A percentile compares a stretch with the other conserved stretches of the same genome.
These are phyloP conservation scores for Connochaetes taurinus DNA, from an alignment of 2,113 vertebrate species.

Conservation along the genomic window DNA sequence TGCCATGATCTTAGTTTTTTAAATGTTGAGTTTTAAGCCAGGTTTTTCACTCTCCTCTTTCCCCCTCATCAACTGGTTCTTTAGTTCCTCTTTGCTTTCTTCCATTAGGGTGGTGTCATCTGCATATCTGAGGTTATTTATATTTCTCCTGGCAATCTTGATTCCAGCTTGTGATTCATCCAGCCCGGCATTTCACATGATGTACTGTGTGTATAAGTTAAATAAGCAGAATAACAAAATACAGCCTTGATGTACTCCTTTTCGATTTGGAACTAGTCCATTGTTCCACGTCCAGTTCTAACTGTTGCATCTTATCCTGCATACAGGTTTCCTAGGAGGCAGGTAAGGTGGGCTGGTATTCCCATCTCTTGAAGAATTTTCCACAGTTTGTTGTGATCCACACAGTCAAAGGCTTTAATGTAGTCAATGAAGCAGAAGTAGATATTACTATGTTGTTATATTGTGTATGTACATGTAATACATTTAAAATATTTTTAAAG, in stretches of 20 bases:
- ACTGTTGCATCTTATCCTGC: background rate
- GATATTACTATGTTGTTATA: background rate
- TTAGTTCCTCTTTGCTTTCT: background rate
- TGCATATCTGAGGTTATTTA: background rate
- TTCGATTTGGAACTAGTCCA: fast-evolving
- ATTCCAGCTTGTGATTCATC: background rate
- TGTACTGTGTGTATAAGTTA: background rate
- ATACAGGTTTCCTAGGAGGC: background rate
- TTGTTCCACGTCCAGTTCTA: background rate
- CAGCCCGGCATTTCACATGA: background rate
- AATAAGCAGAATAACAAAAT: background rate
- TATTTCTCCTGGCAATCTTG: background rate
- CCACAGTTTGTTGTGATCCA: background rate
- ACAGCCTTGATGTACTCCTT: background rate
- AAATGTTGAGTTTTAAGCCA: background rate
- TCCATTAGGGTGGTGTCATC: background rate
- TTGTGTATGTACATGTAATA: background rate
- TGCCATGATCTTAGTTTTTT: background rate
- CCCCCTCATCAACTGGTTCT: background rate
- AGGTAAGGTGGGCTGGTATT: background rate
- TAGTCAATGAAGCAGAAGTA: background rate
- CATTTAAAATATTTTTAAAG: background rate
- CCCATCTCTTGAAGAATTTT: background rate
- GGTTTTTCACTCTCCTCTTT: background rate
- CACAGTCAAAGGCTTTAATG: background rate